These are phyloP conservation scores for Sesamia nonagrioides DNA, from an alignment of 1,140 invertebrate genomes.

Conservation along the genomic window DNA sequence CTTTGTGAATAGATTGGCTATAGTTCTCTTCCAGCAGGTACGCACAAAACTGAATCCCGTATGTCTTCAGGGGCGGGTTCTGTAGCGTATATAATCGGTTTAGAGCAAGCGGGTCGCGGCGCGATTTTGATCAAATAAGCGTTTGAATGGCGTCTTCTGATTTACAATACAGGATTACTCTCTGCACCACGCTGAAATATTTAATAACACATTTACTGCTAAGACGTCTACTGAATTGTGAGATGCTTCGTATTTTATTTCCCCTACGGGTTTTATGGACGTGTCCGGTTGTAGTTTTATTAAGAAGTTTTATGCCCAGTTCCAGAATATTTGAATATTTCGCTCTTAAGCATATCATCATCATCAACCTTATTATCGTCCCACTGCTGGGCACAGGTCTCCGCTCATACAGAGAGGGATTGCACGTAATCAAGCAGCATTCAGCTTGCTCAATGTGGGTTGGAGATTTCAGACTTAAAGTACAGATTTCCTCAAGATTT, in stretches of 20 bases:
- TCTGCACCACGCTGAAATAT: background rate
- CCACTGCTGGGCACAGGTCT: too few relatives aligned
- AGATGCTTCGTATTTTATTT: background rate
- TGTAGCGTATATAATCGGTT: conserved; percentile 50
- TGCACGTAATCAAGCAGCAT: too few relatives aligned
- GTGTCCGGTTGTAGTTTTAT: background rate
- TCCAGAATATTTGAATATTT: too few relatives aligned
- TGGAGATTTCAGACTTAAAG: too few relatives aligned
- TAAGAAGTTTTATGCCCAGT: too few relatives aligned
- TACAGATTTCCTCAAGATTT: too few relatives aligned
- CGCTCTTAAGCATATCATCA: too few relatives aligned
- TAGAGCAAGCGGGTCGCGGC: conserved; percentile 35
- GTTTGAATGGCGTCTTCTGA: conserved; percentile 39
- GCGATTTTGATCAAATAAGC: conserved; percentile 44
- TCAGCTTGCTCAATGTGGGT: too few relatives aligned
- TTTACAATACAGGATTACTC: conserved; percentile 20
- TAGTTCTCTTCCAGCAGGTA: background rate
- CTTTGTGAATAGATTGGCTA: background rate
- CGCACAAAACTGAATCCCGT: conserved; percentile 8
- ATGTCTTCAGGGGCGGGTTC: background rate
- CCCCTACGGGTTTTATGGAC: background rate
- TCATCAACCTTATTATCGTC: too few relatives aligned
- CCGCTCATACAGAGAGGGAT: too few relatives aligned
- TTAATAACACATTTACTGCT: conserved; percentile 20
- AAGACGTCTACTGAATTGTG: background rate